Evolutionary conservation across 1,140 invertebrate genomes (phyloP).

Genomic region (Drosophila serrata): DNA sequence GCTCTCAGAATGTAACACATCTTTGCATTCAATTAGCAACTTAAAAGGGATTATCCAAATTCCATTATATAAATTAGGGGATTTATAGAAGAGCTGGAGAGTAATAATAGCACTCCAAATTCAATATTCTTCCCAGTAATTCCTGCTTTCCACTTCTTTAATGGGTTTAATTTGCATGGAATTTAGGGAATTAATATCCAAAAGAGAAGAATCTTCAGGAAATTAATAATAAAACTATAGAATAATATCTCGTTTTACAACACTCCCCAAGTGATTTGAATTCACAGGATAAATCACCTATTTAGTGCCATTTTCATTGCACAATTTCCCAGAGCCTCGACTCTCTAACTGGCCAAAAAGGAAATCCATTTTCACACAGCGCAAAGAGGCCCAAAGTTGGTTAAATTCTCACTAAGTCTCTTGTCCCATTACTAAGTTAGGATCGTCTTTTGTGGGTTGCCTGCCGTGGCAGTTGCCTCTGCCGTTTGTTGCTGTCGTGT

Average conservation of each 20-base stretch:
- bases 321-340: conserved; percentile 20
- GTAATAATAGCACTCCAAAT: neutral
- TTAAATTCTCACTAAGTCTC: conserved; percentile 38
- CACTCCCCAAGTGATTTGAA: conserved; percentile 1
- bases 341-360: conserved; percentile 14
- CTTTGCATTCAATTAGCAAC: neutral
- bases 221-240: no score
- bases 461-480: conserved; percentile 1
- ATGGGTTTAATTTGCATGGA: no score
- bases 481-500: conserved; percentile 51
- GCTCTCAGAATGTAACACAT: neutral
- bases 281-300: conserved; percentile 14
- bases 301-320: conserved; percentile 29
- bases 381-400: conserved; percentile 3
- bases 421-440: conserved; percentile 46
- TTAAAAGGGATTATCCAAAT: neutral
- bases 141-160: no score
- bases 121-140: no score
- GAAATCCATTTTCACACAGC: conserved; percentile 49
- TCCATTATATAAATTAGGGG: neutral
- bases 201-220: no score
- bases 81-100: neutral
- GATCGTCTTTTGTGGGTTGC: conserved; percentile 27
- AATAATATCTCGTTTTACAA: no score
- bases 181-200: no score